Percentiles rank a stretch among this genome's conserved stretches.
These are phyloP conservation scores for Molorchus minor DNA, from an alignment of 2,888 invertebrate species.

Conservation along the genomic window DNA sequence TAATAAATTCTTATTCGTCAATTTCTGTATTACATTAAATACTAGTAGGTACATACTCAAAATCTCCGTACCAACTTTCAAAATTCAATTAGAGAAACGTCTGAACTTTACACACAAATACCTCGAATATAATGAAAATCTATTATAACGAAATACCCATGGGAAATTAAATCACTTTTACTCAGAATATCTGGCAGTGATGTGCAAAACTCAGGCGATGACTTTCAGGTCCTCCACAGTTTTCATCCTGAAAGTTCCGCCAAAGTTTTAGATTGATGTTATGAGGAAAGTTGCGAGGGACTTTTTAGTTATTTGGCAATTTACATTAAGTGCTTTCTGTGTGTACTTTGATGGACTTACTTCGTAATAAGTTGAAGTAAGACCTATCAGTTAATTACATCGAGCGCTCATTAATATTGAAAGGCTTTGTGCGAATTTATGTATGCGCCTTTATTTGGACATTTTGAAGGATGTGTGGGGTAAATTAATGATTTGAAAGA, in stretches of 20 bases:
- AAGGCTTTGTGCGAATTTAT: slow-evolving; percentile 23
- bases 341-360: slow-evolving; percentile 46
- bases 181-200: slow-evolving; percentile 28
- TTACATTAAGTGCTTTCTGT: slow-evolving; percentile 53
- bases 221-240: slow-evolving; percentile 25
- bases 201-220: slow-evolving; percentile 30
- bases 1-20: neutral
- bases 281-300: slow-evolving; percentile 51
- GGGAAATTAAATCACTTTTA: slow-evolving; percentile 34
- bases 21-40: neutral
- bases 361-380: slow-evolving; percentile 40
- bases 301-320: slow-evolving; percentile 55
- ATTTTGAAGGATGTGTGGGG: no score
- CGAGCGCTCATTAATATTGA: slow-evolving; percentile 46
- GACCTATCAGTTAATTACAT: slow-evolving; percentile 48
- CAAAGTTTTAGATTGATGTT: slow-evolving; percentile 53
- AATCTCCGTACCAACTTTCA: slow-evolving; percentile 16
- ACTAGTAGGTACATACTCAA: slow-evolving; percentile 16
- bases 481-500: no score
- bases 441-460: no score
- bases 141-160: slow-evolving; percentile 29
- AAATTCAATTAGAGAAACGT: slow-evolving; percentile 33
- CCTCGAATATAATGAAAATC: slow-evolving; percentile 33
- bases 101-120: slow-evolving; percentile 28
- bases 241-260: slow-evolving; percentile 24